Percentiles rank a stretch among this genome's conserved stretches.
Evolutionary conservation across 2,888 invertebrate species (phyloP).

Genomic region (Drosophila merina): DNA sequence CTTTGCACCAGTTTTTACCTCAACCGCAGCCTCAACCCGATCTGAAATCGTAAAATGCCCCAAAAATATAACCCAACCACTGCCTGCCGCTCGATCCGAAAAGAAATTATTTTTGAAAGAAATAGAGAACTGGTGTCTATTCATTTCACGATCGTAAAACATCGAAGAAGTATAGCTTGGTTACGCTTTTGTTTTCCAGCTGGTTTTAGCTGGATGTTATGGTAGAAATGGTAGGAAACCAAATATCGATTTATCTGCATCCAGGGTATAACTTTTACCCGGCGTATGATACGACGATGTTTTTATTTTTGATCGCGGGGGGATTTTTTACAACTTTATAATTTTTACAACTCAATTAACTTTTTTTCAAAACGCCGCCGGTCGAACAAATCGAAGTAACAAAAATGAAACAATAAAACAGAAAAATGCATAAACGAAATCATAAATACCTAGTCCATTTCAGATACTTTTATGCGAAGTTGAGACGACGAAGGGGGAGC

Average conservation of each 20-base stretch:
- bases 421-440: conserved; percentile 76
- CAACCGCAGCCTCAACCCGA: neutral
- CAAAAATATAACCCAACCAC: conserved; percentile 33
- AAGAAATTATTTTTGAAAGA: conserved; percentile 44
- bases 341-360: conserved; percentile 78
- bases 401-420: conserved; percentile 69
- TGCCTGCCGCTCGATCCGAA: neutral
- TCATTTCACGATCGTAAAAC: conserved; percentile 70
- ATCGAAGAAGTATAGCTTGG: conserved; percentile 61
- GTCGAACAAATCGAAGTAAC: conserved; percentile 40
- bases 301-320: conserved; percentile 25
- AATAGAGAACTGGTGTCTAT: conserved; percentile 59
- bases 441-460: conserved; percentile 72
- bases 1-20: conserved; percentile 39
- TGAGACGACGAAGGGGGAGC: conserved; percentile 14
- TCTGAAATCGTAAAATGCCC: conserved; percentile 53
- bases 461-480: conserved; percentile 51
- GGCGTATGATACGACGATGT: conserved; percentile 17
- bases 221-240: conserved; percentile 51
- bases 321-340: conserved; percentile 72
- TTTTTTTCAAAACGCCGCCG: conserved; percentile 66
- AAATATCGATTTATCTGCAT: conserved; percentile 40
- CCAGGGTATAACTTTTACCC: conserved; percentile 55
- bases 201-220: conserved; percentile 66
- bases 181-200: conserved; percentile 53